Evolutionary conservation across 1,140 invertebrate species (phyloP), one percentile per base, ranked within the genome.

Genomic region (Drosophila pallidifrons): DNA sequence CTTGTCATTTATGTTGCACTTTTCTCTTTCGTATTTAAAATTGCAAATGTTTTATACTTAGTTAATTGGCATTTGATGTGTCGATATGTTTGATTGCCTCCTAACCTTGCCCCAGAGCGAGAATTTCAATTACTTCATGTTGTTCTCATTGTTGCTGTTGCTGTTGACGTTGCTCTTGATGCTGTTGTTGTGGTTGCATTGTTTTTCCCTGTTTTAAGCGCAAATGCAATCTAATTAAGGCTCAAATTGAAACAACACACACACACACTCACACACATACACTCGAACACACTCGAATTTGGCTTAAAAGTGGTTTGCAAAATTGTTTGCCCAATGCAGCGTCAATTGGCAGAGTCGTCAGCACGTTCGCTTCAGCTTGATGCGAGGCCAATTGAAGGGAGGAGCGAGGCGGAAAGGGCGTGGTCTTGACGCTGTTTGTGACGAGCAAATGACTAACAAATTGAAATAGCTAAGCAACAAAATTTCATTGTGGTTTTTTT

Each of bases 211-310:
- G 52, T 69, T 61, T 63, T 65, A 52, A 43, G 52, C 30, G 69
- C 60, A 81, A 77, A 77, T 86, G 60, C 77, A 79, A 87, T 87
- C 75, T 79, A 86, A 86, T 86, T 87, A 87, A 45, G 52, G 64
- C 60, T 49, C 52, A 54, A 47, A 74, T 68, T 60, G 32, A 16
- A 49, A 52, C 55, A 35, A 1, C 30, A 28, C n/a, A 54, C 16
- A 73, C 13, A 35, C n/a, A 61, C 7, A 60, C 35, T 11, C 15
- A 15, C 16, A 16, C 54, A 32, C 30, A 25, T 1, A 38, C 28
- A 38, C 11, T 54, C n/a, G 55, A 43, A 46, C 3, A 38, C 28
- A 38, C 11, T 54, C n/a, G 55, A 43, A 46, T 51, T 54, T 49
- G 25, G 25, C 57, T 58, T 47, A 32, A 60, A 69, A 60, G 54